Evolutionary conservation across 92 coral and sea anemone genomes (phyloP).

Genomic region (Epizoanthus illoricatus): DNA sequence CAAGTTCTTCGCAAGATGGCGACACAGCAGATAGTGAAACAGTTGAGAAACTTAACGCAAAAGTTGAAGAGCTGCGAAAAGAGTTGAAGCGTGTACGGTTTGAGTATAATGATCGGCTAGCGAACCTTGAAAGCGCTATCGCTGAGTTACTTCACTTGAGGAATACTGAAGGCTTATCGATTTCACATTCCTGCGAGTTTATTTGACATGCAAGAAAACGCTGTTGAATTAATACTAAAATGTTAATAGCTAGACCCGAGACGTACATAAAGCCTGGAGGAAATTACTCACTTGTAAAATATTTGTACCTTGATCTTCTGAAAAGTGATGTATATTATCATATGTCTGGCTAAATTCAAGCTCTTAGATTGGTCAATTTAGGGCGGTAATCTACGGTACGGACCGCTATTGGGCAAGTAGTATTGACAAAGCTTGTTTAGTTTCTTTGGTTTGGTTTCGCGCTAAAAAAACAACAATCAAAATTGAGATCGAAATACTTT

Average conservation of each 20-base stretch:
- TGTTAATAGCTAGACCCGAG: too few species aligned
- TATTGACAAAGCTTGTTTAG: too few species aligned
- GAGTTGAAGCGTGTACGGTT: constrained; percentile 66
- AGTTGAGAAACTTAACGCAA: constrained; percentile 62
- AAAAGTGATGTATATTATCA: background rate
- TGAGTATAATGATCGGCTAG: constrained; percentile 73
- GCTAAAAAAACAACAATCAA: too few species aligned
- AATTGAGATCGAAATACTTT: too few species aligned
- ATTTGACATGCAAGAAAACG: constrained; percentile 67
- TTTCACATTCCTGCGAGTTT: constrained; percentile 54
- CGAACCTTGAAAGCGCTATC: constrained; percentile 80
- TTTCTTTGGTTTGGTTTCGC: too few species aligned
- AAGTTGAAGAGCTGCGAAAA: constrained; percentile 63
- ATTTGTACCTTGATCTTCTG: background rate
- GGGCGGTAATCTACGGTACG: too few species aligned
- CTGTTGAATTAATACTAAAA: too few species aligned
- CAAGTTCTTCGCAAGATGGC: background rate
- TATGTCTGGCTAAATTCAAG: background rate
- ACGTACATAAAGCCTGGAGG: too few species aligned
- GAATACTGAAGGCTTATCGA: constrained; percentile 29
- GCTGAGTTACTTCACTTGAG: constrained; percentile 66
- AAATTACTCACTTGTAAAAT: too few species aligned
- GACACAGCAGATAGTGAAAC: constrained; percentile 18
- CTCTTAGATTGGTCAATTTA: too few species aligned
- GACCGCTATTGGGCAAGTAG: too few species aligned